Evolutionary conservation across 1,140 invertebrate species (phyloP), one percentile per base, ranked within the genome.

Genomic region (Schlechtendalia chinensis): DNA sequence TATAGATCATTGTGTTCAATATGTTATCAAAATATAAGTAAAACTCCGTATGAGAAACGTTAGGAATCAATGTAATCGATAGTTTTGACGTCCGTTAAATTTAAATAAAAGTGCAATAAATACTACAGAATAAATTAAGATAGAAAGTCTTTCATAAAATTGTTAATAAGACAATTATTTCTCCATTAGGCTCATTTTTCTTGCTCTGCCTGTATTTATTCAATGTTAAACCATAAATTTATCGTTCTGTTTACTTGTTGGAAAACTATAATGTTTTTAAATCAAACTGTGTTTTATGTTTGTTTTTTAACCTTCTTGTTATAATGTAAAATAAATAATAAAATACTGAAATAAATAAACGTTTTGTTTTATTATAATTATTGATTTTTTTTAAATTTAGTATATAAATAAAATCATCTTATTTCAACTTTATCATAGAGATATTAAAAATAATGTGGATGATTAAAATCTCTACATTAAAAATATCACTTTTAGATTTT

Each of bases 291-390:
- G 22, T 50, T 69, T 50, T 19, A 4, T 50, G 39, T 69, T 69
- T 69, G 19, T 47, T 69, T 69, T 69, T 24, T 69, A 50, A 69
- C 22, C 45, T 69, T 50, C 22, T 69, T 69, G 67, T 69, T 69
- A 69, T 27, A 24, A 69, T 24, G 22, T 69, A 69, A 69, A 50
- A 69, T 69, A 50, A 50, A 69, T 16, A 19, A 39, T 39, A 39
- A 32, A 39, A 39, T 67, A 67, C n/a, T 19, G 12, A 53, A 53
- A 16, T 16, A 16, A 65, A 67, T 39, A 45, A 67, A 45, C 19
- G n/a, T 67, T n/a, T 67, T 8, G 1, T 45, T 67, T 39, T 39
- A n/a, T n/a, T 22, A 22, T 14, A 6, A 50, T 39, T 67, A 45
- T 67, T n/a, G 1, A 67, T n/a, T 11, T 14, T 8, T 1, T n/a